Evolutionary conservation across 2,113 vertebrate species (phyloP), one percentile per base, ranked within the genome.

Genomic region (Anser cygnoides): DNA sequence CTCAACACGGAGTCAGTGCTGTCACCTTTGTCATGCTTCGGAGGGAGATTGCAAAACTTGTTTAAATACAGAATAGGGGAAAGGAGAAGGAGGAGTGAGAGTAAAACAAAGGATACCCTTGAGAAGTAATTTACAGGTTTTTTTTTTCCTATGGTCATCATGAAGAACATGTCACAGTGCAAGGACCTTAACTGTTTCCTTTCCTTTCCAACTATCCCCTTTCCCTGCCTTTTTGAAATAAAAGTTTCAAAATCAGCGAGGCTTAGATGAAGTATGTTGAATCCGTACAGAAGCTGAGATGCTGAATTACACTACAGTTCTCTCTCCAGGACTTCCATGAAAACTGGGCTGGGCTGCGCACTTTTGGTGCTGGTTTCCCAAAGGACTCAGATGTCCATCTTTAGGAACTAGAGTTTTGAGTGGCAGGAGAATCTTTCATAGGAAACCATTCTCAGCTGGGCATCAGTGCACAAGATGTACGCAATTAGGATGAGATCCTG

Each of bases 21-120:
- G 88, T 89, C 84, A 71, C 86, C 89, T 93, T 92, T 96, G 84
- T 85, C 84, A 91, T 72, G 65, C 66, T 94, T 92, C 79, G 66
- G 63, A 58, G 31, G 79, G 35, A 75, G 22, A 92, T 63, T 94
- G 66, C 91, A 95, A 91, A 95, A 95, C 21, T 66, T 71, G 35
- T 65, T 91, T 90, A 83, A 95, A 75, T 58, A 52, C 43, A 92
- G 82, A 80, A 67, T 17, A 81, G 94, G 82, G 59, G 21, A 92
- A 95, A 93, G 72, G 79, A 94, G 61, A 84, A 92, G 29, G 72
- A 95, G 44, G 55, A 94, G 9, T 66, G 67, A 77, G 87, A 88
- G 93, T 86, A 87, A 95, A 91, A 91, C 71, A 74, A 84, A 89
- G 59, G 63, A 78, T 61, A 41, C 33, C 68, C 79, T 73, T 83